These are phyloP conservation scores for Petrosia ficiformis DNA, from an alignment of 37 sponge, comb jelly and placozoan genomes.

Conservation along the genomic window DNA sequence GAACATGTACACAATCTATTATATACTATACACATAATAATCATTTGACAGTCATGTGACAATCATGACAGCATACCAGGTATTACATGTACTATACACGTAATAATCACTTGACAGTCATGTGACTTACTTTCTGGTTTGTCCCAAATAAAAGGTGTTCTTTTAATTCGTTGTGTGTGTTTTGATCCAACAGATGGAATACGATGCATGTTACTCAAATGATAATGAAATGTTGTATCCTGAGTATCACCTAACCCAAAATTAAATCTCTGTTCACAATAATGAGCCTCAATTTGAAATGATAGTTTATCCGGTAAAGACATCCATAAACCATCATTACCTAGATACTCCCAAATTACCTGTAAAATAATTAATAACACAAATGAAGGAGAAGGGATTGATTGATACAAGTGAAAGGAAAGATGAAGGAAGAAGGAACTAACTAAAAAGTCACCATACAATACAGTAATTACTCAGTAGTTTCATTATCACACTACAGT, in stretches of 20 bases:
- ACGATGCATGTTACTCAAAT: constrained; percentile 44
- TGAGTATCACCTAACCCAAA: constrained; percentile 50
- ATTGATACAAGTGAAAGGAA: not conserved
- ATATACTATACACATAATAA: no score
- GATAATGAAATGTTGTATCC: constrained; percentile 26
- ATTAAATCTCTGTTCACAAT: constrained; percentile 16
- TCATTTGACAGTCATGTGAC: no score
- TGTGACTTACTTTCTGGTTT: constrained; percentile 26
- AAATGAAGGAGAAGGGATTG: constrained; percentile 7
- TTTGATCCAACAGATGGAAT: constrained; percentile 50
- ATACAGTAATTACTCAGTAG: no score
- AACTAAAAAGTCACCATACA: no score
- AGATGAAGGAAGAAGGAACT: not conserved
- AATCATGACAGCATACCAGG: no score
- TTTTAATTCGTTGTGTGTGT: constrained; percentile 53
- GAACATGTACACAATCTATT: not conserved
- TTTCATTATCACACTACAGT: not conserved
- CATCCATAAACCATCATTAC: constrained; percentile 70
- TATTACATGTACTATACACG: no score
- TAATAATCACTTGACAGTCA: no score
- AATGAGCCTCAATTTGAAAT: constrained; percentile 48
- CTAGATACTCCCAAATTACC: constrained; percentile 80
- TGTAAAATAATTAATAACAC: not conserved
- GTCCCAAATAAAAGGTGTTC: constrained; percentile 49
- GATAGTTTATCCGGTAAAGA: constrained; percentile 37